Percentiles rank a stretch among this genome's conserved stretches.
Evolutionary conservation across 2,888 invertebrate species (phyloP).

Genomic region (Eustalomyia histrio): DNA sequence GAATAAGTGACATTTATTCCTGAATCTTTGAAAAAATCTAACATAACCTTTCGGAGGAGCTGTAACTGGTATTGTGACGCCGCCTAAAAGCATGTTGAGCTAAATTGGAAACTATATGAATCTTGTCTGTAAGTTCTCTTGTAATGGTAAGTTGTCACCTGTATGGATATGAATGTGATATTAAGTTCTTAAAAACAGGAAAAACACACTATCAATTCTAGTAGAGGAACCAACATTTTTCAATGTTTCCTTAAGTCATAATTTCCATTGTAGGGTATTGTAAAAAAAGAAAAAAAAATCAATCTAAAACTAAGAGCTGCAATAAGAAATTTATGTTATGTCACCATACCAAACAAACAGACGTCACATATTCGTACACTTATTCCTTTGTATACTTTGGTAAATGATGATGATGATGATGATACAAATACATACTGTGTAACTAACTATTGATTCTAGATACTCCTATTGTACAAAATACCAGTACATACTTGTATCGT

Average conservation of each 20-base stretch:
- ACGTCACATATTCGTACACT: background rate
- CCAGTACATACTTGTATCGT: slow-evolving; percentile 1
- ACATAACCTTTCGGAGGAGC: too few relatives aligned
- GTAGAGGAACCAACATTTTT: too few relatives aligned
- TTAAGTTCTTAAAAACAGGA: too few relatives aligned
- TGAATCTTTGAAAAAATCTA: too few relatives aligned
- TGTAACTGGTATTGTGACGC: too few relatives aligned
- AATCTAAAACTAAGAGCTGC: slow-evolving; percentile 44
- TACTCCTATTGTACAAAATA: slow-evolving; percentile 11
- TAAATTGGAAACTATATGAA: too few relatives aligned
- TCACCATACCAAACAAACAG: slow-evolving; percentile 50
- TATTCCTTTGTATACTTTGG: slow-evolving; percentile 10
- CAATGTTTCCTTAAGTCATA: background rate
- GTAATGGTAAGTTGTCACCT: too few relatives aligned
- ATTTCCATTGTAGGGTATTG: slow-evolving; percentile 38
- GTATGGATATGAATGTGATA: too few relatives aligned
- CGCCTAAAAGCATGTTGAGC: too few relatives aligned
- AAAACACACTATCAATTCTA: too few relatives aligned
- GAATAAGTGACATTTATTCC: too few relatives aligned
- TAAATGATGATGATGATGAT: slow-evolving; percentile 38
- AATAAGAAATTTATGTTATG: slow-evolving; percentile 60
- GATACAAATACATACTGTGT: slow-evolving; percentile 58
- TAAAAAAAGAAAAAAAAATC: slow-evolving; percentile 10
- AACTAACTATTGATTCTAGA: slow-evolving; percentile 48
- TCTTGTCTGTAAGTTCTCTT: too few relatives aligned